Percentiles rank a stretch among this genome's conserved stretches.
Evolutionary conservation across 2,888 invertebrate genomes (phyloP).

Genomic region (Lathronympha strigana): DNA sequence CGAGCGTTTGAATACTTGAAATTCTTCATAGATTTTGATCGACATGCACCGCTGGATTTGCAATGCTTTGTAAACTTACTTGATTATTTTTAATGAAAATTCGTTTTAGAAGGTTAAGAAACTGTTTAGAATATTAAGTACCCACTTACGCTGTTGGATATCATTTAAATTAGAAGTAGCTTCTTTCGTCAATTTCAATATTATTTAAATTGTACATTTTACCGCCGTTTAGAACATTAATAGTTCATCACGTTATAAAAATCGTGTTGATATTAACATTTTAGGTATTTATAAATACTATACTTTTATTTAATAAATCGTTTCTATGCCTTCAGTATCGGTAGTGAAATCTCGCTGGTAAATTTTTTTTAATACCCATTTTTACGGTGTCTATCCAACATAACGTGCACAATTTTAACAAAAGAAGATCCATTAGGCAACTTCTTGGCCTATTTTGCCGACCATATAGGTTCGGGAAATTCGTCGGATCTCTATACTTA

Average conservation of each 20-base stretch:
- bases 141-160: neutral
- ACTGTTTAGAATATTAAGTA: conserved; percentile 15
- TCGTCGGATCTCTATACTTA: too few species aligned
- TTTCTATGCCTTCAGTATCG: too few species aligned
- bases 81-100: conserved; percentile 11
- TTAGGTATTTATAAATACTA: neutral
- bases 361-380: too few species aligned
- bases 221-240: neutral
- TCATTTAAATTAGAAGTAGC: neutral
- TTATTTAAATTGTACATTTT: neutral
- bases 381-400: too few species aligned
- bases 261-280: neutral
- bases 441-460: too few species aligned
- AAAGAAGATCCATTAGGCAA: too few species aligned
- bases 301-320: too few species aligned
- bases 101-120: conserved; percentile 21
- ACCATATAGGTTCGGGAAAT: too few species aligned
- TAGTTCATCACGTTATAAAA: conserved; percentile 1
- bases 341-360: too few species aligned
- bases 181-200: neutral
- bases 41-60: conserved; percentile 18
- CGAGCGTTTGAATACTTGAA: conserved; percentile 2
- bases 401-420: too few species aligned
- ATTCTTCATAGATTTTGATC: conserved; percentile 23
- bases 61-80: conserved; percentile 30